Evolutionary conservation across 1,140 invertebrate species (phyloP), one percentile per base, ranked within the genome.

Genomic region (Oncopodura yosiiana): DNA sequence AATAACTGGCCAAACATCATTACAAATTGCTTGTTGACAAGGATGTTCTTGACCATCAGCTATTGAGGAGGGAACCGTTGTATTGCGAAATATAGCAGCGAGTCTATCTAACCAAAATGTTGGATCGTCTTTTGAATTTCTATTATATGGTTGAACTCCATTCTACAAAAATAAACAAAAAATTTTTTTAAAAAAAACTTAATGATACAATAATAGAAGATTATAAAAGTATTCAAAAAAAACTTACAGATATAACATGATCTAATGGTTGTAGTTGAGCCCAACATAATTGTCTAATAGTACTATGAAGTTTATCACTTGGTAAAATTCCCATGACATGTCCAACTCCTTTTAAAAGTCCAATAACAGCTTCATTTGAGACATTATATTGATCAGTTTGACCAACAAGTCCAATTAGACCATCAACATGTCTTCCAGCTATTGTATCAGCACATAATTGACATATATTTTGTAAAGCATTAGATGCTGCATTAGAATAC

Each of bases 91-190:
- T 57, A 98, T 80, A 38, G 87, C 83, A 18, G 92, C 81, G 52
- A 97, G 74, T 64, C 93, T 77, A 74, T 97, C 93, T 36, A 99
- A 73, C 89, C 91, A 97, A 53, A 89, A 73, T 19, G 82, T 81
- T n/a, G 93, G 92, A 76, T 96, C 91, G 32, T 71, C 75, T 62
- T 80, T 69, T 61, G 70, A 71, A 49, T 69, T 71, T 60, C 72
- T 73, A 56, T 71, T 69, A 30, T 66, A 60, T 32, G 66, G 65
- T 59, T 63, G n/a, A n/a, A n/a, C 37, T 53, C 67, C 58, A 50
- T 53, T 61, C 65, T 69, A 42, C 12, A 65, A 60, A 53, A 50
- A 52, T 27, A 54, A 27, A 36, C 16, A 49, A 32, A 49, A 50
- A 14, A n/a, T 38, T 18, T 8, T 18, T 8, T 21, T 50, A 39